phyloP scores from a whole-genome alignment of 2,113 vertebrate genomes.

The Lampris incognitus region DNA sequence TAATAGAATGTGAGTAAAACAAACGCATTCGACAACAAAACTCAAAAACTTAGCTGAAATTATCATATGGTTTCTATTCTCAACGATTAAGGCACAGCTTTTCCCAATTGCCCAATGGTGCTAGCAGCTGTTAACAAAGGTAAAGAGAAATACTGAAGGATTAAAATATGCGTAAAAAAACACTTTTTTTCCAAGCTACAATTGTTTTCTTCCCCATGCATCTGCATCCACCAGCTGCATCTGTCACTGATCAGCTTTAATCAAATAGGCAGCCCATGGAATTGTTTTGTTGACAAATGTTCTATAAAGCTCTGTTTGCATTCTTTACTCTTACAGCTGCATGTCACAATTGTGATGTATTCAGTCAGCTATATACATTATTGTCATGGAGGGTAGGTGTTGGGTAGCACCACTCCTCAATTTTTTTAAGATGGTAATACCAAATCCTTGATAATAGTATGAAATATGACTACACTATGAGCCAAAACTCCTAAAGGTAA shows the following conservation, averaged over 20 bases:
- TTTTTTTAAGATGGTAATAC: too few relatives aligned
- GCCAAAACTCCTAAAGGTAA: too few relatives aligned
- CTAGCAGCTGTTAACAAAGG: slow-evolving; percentile 13
- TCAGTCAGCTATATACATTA: neutral
- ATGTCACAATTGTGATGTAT: slow-evolving; percentile 21
- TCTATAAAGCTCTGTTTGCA: slow-evolving; percentile 23
- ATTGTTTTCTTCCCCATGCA: slow-evolving; percentile 26
- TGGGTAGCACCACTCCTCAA: too few relatives aligned
- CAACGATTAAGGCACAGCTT: neutral
- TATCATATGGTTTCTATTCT: slow-evolving; percentile 2
- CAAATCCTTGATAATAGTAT: too few relatives aligned
- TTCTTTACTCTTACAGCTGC: slow-evolving; percentile 39
- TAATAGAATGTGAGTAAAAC: too few relatives aligned
- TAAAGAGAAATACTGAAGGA: slow-evolving; percentile 17
- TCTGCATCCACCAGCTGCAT: slow-evolving; percentile 38
- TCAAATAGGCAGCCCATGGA: neutral
- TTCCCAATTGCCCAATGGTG: slow-evolving; percentile 18
- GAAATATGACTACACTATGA: too few relatives aligned
- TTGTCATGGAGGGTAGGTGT: too few relatives aligned
- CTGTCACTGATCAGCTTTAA: slow-evolving; percentile 23
- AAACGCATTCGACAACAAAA: too few relatives aligned
- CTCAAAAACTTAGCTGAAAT: neutral
- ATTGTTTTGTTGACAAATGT: slow-evolving; percentile 21
- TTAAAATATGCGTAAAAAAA: neutral
- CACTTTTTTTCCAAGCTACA: neutral